Conservation (phyloP, 2,113 vertebrate genomes). For the Perognathus longimembris region DNA sequence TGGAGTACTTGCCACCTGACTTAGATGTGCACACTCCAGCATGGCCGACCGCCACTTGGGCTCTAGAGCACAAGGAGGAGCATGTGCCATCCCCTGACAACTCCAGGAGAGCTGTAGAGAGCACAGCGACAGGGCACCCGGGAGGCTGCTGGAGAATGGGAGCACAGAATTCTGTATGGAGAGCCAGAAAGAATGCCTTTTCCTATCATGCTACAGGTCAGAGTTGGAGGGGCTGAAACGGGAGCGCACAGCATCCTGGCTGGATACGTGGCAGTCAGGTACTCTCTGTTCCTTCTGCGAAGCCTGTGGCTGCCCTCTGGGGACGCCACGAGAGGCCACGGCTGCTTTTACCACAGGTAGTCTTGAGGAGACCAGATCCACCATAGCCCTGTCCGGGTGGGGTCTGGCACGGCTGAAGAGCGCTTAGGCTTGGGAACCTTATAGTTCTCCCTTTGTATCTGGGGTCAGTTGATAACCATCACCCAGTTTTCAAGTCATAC, state of each 20-base stretch:
- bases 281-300: neutral
- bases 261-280: neutral
- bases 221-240: no score
- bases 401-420: neutral
- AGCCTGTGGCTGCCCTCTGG: neutral
- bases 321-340: neutral
- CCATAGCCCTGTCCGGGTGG: neutral
- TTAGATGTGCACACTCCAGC: neutral
- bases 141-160: neutral
- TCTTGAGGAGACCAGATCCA: neutral
- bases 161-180: neutral
- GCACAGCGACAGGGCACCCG: neutral
- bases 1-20: neutral
- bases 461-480: neutral
- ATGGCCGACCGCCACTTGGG: neutral
- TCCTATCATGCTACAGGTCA: neutral
- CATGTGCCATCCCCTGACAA: neutral
- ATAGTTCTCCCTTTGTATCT: neutral
- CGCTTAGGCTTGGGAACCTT: neutral
- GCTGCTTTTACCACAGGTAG: neutral
- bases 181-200: slow-evolving; percentile 10
- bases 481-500: neutral
- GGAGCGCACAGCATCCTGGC: neutral
- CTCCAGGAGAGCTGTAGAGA: neutral
- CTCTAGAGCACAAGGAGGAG: neutral